Percentiles rank a stretch among this genome's conserved stretches.
phyloP scores from a whole-genome alignment of 2,113 vertebrate genomes.

The Leptosomus discolor region DNA sequence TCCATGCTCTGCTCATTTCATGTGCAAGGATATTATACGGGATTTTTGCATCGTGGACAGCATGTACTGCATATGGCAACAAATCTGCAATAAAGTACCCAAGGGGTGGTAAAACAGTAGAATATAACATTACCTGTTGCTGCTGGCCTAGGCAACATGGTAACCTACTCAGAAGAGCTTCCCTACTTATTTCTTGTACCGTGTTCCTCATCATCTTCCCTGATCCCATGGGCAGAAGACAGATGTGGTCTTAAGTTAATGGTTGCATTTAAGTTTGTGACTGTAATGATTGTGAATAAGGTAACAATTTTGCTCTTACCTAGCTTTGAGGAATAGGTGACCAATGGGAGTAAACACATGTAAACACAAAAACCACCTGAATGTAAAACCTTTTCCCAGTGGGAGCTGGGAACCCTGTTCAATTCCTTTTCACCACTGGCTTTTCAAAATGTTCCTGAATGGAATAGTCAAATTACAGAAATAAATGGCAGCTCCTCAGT shows the following conservation, averaged over 20 bases:
- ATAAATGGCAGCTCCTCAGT: not conserved
- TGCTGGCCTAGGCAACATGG: not conserved
- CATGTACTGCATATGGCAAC: not conserved
- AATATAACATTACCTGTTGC: not conserved
- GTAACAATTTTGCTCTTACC: not conserved
- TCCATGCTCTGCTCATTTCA: not conserved
- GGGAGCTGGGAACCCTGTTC: not conserved
- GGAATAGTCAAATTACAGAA: not conserved
- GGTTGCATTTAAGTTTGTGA: not conserved
- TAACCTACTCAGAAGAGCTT: not conserved
- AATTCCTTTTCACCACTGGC: not conserved
- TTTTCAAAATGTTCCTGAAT: not conserved
- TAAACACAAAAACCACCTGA: not conserved
- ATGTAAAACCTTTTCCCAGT: not conserved
- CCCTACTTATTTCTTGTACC: not conserved
- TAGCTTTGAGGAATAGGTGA: not conserved
- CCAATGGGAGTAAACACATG: not conserved
- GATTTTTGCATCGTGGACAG: not conserved
- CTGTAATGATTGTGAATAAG: not conserved
- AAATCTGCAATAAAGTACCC: not conserved
- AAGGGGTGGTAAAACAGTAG: not conserved
- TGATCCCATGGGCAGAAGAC: not conserved
- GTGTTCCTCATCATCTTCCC: not conserved
- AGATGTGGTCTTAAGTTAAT: not conserved
- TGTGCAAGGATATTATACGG: fast-evolving